A percentile compares a stretch with the other conserved stretches of the same genome.
Evolutionary conservation across 2,797 vertebrate species (phyloP).

Genomic region (Chiloscyllium punctatum): DNA sequence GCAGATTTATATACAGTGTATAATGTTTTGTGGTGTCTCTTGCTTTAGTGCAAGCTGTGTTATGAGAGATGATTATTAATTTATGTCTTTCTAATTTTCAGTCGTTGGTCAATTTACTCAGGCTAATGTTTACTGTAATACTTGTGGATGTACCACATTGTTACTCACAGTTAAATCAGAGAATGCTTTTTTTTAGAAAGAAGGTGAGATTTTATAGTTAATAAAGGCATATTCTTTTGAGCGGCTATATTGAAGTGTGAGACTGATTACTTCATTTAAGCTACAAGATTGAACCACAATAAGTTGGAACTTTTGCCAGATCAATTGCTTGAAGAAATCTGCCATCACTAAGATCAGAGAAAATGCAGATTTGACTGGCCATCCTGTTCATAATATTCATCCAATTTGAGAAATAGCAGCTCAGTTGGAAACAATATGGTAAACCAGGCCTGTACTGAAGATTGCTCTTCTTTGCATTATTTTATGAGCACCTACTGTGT

Average conservation of each 20-base stretch:
- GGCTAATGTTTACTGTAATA: neutral
- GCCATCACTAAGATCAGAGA: neutral
- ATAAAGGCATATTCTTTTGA: neutral
- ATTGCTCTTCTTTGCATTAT: neutral
- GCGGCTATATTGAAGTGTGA: neutral
- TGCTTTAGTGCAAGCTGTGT: neutral
- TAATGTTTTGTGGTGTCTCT: too few species aligned
- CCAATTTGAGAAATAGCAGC: neutral
- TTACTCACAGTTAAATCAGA: neutral
- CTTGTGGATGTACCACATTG: neutral
- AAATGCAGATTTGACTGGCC: neutral
- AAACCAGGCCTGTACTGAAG: neutral
- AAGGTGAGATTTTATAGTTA: neutral
- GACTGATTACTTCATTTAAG: neutral
- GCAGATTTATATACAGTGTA: neutral
- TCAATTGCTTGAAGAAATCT: neutral
- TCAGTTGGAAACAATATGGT: neutral
- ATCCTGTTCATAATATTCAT: neutral
- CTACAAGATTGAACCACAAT: neutral
- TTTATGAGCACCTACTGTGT: neutral
- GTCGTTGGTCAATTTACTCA: neutral
- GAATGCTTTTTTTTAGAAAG: neutral
- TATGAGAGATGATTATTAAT: neutral
- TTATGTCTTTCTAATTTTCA: neutral
- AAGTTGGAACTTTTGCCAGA: neutral